Percentiles rank a stretch among this genome's conserved stretches.
phyloP scores from a whole-genome alignment of 2,113 vertebrate species.

The Girardinichthys multiradiatus region DNA sequence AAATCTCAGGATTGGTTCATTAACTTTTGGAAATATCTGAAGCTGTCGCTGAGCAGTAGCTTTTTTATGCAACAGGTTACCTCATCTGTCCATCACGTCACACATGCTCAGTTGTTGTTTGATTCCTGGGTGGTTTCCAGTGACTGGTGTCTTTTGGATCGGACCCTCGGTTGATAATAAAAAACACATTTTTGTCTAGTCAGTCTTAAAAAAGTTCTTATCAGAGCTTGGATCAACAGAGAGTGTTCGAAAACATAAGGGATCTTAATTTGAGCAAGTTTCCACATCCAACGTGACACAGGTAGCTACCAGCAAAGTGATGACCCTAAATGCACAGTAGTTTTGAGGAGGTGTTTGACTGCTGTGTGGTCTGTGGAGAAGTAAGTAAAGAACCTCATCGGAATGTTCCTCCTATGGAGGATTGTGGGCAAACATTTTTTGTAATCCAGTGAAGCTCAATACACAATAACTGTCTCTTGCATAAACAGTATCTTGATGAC shows the following conservation, averaged over 20 bases:
- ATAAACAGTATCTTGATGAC: too few species aligned
- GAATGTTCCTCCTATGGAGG: background rate
- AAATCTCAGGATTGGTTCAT: background rate
- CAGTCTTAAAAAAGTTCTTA: background rate
- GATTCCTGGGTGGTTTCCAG: background rate
- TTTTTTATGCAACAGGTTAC: background rate
- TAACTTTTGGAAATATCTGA: background rate
- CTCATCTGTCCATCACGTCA: background rate
- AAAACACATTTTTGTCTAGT: background rate
- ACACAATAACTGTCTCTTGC: too few species aligned
- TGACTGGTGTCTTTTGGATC: background rate
- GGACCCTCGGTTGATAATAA: background rate
- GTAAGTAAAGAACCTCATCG: background rate
- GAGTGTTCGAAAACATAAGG: background rate
- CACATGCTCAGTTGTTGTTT: slow-evolving; percentile 4
- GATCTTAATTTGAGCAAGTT: background rate
- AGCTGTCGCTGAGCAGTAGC: background rate
- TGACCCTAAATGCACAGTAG: background rate
- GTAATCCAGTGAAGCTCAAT: too few species aligned
- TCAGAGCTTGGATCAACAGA: background rate
- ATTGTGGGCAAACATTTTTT: background rate
- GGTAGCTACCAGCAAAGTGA: background rate
- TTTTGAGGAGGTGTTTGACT: background rate
- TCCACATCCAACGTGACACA: background rate
- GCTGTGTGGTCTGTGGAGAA: background rate